Evolutionary conservation across 2,888 invertebrate species (phyloP).

Genomic region (Brachyptera putata): DNA sequence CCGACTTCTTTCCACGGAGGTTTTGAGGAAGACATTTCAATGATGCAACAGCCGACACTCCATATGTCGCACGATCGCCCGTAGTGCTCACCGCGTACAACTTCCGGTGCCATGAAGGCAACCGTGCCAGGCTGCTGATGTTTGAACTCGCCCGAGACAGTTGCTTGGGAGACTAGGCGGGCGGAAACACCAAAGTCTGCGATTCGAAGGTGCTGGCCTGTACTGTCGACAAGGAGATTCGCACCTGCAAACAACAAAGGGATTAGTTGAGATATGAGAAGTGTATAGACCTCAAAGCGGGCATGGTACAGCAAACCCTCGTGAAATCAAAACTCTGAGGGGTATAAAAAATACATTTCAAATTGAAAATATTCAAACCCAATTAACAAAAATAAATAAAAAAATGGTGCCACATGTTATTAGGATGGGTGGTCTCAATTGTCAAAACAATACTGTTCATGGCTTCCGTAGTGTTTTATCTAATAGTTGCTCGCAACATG

Average conservation of each 20-base stretch:
- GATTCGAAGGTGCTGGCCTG: conserved; percentile 46
- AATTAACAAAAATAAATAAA: too few relatives aligned
- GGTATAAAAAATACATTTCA: too few relatives aligned
- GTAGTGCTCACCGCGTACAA: conserved; percentile 47
- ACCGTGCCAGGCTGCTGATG: conserved; percentile 48
- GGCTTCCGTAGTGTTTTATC: too few relatives aligned
- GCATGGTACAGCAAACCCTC: too few relatives aligned
- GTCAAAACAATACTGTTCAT: too few relatives aligned
- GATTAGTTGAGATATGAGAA: background rate
- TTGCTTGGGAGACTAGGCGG: conserved; percentile 43
- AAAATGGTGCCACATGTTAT: too few relatives aligned
- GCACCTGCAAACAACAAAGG: conserved; percentile 36
- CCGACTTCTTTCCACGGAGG: conserved; percentile 48
- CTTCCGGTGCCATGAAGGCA: conserved; percentile 51
- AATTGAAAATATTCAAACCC: too few relatives aligned
- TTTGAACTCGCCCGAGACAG: conserved; percentile 46
- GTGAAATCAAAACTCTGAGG: too few relatives aligned
- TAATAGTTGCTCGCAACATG: too few relatives aligned
- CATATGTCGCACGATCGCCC: conserved; percentile 49
- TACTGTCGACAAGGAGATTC: conserved; percentile 47
- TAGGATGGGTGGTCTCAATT: too few relatives aligned
- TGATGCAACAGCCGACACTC: conserved; percentile 48
- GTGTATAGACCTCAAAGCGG: background rate
- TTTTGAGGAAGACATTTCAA: conserved; percentile 48
- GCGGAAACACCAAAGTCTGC: conserved; percentile 49